These are phyloP conservation scores for Elmis aenea DNA, from an alignment of 2,888 invertebrate genomes.

Conservation along the genomic window DNA sequence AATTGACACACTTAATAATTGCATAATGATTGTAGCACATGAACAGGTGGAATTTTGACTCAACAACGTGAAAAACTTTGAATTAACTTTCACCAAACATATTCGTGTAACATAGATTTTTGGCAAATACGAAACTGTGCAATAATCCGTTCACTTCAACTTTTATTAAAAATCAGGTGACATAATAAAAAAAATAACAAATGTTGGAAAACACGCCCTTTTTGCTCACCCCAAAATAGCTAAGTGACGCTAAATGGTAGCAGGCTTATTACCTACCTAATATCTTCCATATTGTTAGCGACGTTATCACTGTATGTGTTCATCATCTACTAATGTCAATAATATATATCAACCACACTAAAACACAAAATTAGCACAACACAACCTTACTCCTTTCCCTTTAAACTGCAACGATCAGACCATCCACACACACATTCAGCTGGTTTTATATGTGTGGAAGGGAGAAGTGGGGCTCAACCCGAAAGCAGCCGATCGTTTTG, in stretches of 20 bases:
- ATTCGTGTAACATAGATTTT: not conserved
- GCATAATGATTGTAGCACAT: slow-evolving; percentile 24
- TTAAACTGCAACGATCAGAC: slow-evolving; percentile 1
- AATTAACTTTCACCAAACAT: slow-evolving; percentile 11
- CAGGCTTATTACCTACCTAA: slow-evolving; percentile 31
- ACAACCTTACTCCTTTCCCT: slow-evolving; percentile 1
- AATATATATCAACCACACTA: slow-evolving; percentile 13
- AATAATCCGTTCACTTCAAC: not conserved
- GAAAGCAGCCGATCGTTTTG: not conserved
- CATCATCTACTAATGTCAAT: slow-evolving; percentile 21
- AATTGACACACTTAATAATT: slow-evolving; percentile 30
- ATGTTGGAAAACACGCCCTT: no score
- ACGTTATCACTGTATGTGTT: slow-evolving; percentile 31
- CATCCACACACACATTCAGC: slow-evolving; percentile 10
- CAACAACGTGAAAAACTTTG: not conserved
- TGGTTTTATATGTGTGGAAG: slow-evolving; percentile 26
- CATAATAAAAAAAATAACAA: no score
- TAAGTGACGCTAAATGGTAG: no score
- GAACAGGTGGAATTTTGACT: slow-evolving; percentile 18
- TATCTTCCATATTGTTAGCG: slow-evolving; percentile 32
- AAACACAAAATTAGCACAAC: slow-evolving; percentile 10
- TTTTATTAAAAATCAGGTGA: no score
- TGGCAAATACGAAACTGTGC: not conserved
- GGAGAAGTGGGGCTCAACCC: slow-evolving; percentile 15
- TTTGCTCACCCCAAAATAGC: not conserved